phyloP scores from a whole-genome alignment of 2,888 invertebrate species.

The Tachystola acroxantha region DNA sequence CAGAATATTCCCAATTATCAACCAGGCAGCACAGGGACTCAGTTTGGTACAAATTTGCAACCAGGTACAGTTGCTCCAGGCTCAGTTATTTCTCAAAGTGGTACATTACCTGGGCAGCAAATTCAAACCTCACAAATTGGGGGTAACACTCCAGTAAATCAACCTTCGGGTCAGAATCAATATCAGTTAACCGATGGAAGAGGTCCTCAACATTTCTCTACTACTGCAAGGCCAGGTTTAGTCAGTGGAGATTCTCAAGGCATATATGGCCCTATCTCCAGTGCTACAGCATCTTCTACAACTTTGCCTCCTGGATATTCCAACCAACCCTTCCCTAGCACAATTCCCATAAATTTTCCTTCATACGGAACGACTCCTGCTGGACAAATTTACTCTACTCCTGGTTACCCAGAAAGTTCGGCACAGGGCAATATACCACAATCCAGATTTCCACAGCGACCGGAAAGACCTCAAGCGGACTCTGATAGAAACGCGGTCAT shows the following conservation, averaged over 20 bases:
- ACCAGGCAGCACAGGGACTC: background rate
- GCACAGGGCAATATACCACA: background rate
- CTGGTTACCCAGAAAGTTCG: background rate
- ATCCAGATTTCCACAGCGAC: conserved; percentile 6
- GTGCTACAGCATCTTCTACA: conserved; percentile 2
- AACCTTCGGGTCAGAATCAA: background rate
- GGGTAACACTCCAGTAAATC: background rate
- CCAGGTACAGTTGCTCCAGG: background rate
- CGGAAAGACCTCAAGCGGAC: conserved; percentile 40
- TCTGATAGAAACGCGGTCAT: conserved; percentile 47
- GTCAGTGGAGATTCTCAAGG: background rate
- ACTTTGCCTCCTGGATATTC: conserved; percentile 2
- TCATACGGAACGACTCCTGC: conserved; percentile 3
- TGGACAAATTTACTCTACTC: background rate
- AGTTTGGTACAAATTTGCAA: background rate
- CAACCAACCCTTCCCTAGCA: conserved; percentile 3
- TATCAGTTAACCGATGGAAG: background rate
- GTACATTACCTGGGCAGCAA: background rate
- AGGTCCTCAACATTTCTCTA: background rate
- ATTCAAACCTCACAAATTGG: background rate
- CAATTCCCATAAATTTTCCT: conserved; percentile 2
- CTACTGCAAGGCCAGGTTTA: background rate
- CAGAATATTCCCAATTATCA: background rate
- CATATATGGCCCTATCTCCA: background rate
- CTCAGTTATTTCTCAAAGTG: background rate